Base-by-base conservation (phyloP, 2,113 vertebrate genomes). In the Plectropomus leopardus region DNA sequence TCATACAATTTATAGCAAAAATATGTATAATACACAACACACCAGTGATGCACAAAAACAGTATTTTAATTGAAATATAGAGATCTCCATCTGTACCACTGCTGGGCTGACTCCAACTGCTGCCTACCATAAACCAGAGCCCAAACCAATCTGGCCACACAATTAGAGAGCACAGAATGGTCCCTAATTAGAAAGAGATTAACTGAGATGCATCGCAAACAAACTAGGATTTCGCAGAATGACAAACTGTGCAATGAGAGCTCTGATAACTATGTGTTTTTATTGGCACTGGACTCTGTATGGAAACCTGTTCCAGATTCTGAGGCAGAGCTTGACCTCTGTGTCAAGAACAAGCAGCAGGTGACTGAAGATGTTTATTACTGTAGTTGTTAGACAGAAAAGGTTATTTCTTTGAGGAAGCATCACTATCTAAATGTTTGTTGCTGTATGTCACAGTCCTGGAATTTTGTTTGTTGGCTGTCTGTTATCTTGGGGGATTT, bases 111-210 rank as follows among this genome's bases (percentile, higher is more conserved):
- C 21, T 47, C 63, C 67, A 63, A 42, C 24, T 3, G 45, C 57
- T 51, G 47, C 60, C 58, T 42, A 32, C 30, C 11, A 30, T 19
- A 76, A 47, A 76, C 48, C 71, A 1, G 3, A 44, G 47, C 45
- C 76, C 60, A 64, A 54, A 71, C 73, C 64, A 78, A 61, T 81
- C 65, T 76, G 70, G 70, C 26, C 21, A 28, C 76, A 75, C 54
- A 68, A 50, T 83, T 61, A 72, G 53, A 71, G 28, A 75, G 40
- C 57, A 57, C 68, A 81, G 44, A 55, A 34, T 26, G 60, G 44
- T 53, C 59, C 40, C 36, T 78, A 45, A 86, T 86, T 72, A 81
- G 16, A 82, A 64, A 64, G 3, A 60, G 70, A 86, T 78, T 65
- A 69, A 78, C 47, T 44, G 51, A 72, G 58, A 84, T 72, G 42